Base-by-base conservation (phyloP, 2,888 invertebrate species). In the Laspeyria flexula region DNA sequence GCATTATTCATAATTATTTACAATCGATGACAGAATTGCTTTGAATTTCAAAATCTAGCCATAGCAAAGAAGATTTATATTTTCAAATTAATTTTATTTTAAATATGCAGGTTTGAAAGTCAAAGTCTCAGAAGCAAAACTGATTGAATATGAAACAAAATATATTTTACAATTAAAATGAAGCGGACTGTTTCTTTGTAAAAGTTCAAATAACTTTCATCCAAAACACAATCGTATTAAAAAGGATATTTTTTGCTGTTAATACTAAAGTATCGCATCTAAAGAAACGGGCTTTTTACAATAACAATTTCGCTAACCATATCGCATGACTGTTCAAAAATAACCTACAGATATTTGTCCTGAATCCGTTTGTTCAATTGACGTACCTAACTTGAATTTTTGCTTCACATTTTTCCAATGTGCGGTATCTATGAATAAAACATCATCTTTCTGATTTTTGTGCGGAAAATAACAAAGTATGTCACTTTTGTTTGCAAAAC, bases 351-450 rank as follows among this genome's bases (percentile, higher is more conserved):
- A 11, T 39, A 25, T 45, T 38, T 44, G n/a, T 58, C 13, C 35
- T 21, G 46, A 51, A 50, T 53, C 41, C 43, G 53, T 43, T 50
- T 53, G 55, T 56, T 43, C 35, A 35, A 34, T 49, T 33, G 48
- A 46, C 48, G 31, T 55, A 46, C 48, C 29, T 55, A 47, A 33
- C 31, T 33, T 25, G 31, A 43, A 37, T 43, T 31, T 23, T 29
- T 31, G 23, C 42, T 31, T 37, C 30, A 42, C 41, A 16, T 48
- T 48, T 37, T 13, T 23, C 35, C 16, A 43, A 37, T 30, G 23
- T 37, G 25, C 10, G 13, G 16, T 25, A 42, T 35, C 12, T 31
- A 48, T 48, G 42, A 48, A 48, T 48, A 48, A 48, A 48, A 48
- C 47, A 48, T 48, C 18, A 30, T 37, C 6, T 34, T 37, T 37